Evolutionary conservation across 2,888 invertebrate species (phyloP).

Genomic region (Halocaridina rubra): DNA sequence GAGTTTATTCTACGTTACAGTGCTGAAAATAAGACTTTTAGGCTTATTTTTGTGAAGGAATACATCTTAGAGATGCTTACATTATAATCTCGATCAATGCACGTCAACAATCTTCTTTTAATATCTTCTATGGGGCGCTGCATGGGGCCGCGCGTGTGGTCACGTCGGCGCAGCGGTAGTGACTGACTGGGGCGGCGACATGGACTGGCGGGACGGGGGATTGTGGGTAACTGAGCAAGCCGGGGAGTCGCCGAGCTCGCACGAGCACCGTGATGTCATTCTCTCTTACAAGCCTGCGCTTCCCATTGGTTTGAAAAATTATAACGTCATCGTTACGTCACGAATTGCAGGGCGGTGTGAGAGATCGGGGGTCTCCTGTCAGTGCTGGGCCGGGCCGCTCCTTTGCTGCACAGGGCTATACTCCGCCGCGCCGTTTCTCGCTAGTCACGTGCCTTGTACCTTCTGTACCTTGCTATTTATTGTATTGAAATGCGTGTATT

Average conservation of each 20-base stretch:
- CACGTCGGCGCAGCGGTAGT: slow-evolving; percentile 64
- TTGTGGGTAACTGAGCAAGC: slow-evolving; percentile 63
- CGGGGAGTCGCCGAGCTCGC: slow-evolving; percentile 60
- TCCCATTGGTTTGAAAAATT: slow-evolving; percentile 37
- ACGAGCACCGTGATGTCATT: slow-evolving; percentile 60
- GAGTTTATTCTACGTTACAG: slow-evolving; percentile 29
- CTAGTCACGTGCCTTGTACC: slow-evolving; percentile 39
- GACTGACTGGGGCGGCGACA: slow-evolving; percentile 64
- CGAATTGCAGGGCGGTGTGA: slow-evolving; percentile 54
- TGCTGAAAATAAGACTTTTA: slow-evolving; percentile 10
- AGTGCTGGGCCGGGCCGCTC: slow-evolving; percentile 64
- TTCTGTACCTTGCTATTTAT: too few species aligned
- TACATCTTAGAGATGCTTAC: slow-evolving; percentile 56
- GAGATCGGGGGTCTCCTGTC: slow-evolving; percentile 53
- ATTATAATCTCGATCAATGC: slow-evolving; percentile 63
- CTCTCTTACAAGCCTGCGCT: slow-evolving; percentile 35
- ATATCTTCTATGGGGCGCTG: slow-evolving; percentile 63
- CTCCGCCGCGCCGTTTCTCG: slow-evolving; percentile 41
- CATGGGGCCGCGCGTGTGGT: slow-evolving; percentile 64
- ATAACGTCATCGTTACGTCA: slow-evolving; percentile 55
- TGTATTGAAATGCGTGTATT: too few species aligned
- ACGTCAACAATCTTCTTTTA: slow-evolving; percentile 62
- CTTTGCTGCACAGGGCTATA: slow-evolving; percentile 51
- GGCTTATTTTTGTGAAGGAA: slow-evolving; percentile 25
- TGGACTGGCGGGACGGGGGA: slow-evolving; percentile 64